A percentile compares a stretch with the other conserved stretches of the same genome.
Evolutionary conservation across 2,797 vertebrate species (phyloP).

Genomic region (Sebastiscus albofasciatus): DNA sequence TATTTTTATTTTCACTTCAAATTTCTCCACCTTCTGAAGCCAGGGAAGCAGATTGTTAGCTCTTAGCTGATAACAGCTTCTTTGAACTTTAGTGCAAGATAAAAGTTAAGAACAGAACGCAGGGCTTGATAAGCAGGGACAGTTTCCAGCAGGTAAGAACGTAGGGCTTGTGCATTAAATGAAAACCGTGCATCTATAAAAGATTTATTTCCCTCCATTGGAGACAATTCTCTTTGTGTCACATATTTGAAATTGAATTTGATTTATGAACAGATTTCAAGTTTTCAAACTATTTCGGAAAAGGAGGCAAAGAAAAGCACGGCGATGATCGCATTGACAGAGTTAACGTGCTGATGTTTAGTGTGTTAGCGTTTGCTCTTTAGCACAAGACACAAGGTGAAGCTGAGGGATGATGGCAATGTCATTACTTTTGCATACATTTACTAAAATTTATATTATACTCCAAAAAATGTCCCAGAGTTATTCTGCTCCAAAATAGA

Average conservation of each 20-base stretch:
- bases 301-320: no score
- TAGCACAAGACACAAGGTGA: not conserved
- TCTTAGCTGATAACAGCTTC: not conserved
- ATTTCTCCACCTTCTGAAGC: not conserved
- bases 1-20: not conserved
- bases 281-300: no score
- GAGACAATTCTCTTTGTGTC: not conserved
- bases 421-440: not conserved
- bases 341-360: not conserved
- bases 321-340: fast-evolving
- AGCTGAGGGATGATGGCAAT: not conserved
- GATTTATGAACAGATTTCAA: not conserved
- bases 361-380: not conserved
- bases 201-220: not conserved
- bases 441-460: not conserved
- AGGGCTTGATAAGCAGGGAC: no score
- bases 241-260: not conserved
- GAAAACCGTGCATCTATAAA: not conserved
- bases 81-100: not conserved
- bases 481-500: not conserved
- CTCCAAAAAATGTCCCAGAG: not conserved
- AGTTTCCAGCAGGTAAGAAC: not conserved
- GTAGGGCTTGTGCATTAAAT: not conserved
- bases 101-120: no score
- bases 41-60: not conserved